Evolutionary conservation across 2,113 vertebrate species (phyloP), one percentile per base, ranked within the genome.

Genomic region (Neolamprologus brichardi): DNA sequence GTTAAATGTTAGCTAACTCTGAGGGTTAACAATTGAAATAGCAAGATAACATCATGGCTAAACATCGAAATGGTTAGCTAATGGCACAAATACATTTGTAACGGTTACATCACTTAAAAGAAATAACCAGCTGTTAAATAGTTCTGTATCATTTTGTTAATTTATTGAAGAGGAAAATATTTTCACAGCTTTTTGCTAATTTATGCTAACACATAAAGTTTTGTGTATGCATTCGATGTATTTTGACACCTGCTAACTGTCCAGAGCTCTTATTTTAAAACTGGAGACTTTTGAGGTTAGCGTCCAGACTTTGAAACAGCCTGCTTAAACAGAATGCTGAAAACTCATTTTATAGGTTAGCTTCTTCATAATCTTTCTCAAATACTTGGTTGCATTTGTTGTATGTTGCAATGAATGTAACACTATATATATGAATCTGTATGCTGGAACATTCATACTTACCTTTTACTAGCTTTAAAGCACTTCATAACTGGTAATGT

Each of bases 101-200:
- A 37, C 0, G 0, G 14, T 44, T 75, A 6, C 41, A 46, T 75
- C n/a, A 15, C 13, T 46, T 44, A 28, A 44, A 46, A 28, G 1
- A 72, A 46, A 41, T 46, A 23, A 41, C 1, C 39, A 72, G 67
- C 13, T 44, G 5, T 72, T 72, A 44, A 72, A 44, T 46, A 46
- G 70, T 46, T 44, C 37, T 17, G 8, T 28, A 28, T 28, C 23
- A 75, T 49, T 49, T 7, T 44, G 8, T 5, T 75, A 75, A 46
- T 75, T 72, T 72, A 23, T 44, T 41, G 12, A 39, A 70, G 64
- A 70, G 5, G 1, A 41, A 70, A 70, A 70, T 70, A 15, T 39
- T 37, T 67, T 37, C 62, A 39, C 3, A 39, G n/a, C 18, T 20
- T 13, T 67, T 39, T 39, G 62, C 54, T 58, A 58, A 58, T 58